Evolutionary conservation across 2,888 invertebrate species (phyloP).

Genomic region (Priocnemis perturbator): DNA sequence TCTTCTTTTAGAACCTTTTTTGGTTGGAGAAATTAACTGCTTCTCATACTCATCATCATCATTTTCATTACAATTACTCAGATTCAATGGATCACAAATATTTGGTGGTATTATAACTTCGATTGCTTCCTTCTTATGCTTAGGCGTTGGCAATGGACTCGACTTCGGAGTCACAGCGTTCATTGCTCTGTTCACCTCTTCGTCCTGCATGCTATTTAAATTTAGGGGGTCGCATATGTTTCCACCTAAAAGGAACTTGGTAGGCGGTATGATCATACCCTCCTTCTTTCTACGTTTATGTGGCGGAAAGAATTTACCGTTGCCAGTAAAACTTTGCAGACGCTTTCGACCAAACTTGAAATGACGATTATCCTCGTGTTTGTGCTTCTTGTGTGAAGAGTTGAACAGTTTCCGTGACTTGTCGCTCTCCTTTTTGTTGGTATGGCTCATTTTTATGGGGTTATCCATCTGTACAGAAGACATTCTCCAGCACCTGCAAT

Average conservation of each 20-base stretch:
- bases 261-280: conserved; percentile 88
- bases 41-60: conserved; percentile 90
- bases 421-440: conserved; percentile 68
- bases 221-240: conserved; percentile 97
- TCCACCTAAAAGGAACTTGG: conserved; percentile 95
- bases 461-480: conserved; percentile 75
- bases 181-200: conserved; percentile 86
- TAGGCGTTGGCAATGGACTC: conserved; percentile 92
- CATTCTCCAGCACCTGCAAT: conserved; percentile 63
- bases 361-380: conserved; percentile 71
- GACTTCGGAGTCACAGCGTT: conserved; percentile 95
- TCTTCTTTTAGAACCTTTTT: conserved; percentile 80
- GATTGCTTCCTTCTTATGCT: conserved; percentile 86
- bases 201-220: conserved; percentile 91
- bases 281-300: conserved; percentile 86
- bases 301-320: conserved; percentile 85
- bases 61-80: conserved; percentile 83
- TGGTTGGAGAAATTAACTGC: conserved; percentile 83
- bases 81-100: conserved; percentile 92
- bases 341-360: conserved; percentile 79
- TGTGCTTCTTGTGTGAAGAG: conserved; percentile 69
- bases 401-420: conserved; percentile 65
- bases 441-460: conserved; percentile 69
- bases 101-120: conserved; percentile 96
- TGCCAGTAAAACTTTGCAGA: conserved; percentile 81